A percentile compares a stretch with the other conserved stretches of the same genome.
These are phyloP conservation scores for Mesocricetus auratus DNA, from an alignment of 2,113 vertebrate species.

Conservation along the genomic window DNA sequence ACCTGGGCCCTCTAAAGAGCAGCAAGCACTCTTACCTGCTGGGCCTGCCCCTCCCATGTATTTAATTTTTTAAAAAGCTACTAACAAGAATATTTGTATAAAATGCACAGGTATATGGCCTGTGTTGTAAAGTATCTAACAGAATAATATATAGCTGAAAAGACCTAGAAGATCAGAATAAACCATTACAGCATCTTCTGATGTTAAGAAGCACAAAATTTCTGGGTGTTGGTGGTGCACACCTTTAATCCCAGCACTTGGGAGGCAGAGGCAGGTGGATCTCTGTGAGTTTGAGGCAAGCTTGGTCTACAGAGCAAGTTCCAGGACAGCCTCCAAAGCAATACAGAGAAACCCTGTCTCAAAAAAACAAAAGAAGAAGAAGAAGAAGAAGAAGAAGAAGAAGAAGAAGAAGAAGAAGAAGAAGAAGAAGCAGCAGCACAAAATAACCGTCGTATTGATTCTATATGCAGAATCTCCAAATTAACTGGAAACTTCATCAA, in stretches of 20 bases:
- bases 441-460: background rate
- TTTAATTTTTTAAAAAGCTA: background rate
- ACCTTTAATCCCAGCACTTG: too few species aligned
- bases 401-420: too few species aligned
- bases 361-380: too few species aligned
- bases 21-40: background rate
- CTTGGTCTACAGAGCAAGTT: too few species aligned
- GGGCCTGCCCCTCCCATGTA: background rate
- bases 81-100: background rate
- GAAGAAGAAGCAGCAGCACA: too few species aligned
- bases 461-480: background rate
- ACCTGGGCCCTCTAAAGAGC: background rate
- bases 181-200: background rate
- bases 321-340: too few species aligned
- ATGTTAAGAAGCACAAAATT: background rate
- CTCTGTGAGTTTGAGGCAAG: too few species aligned
- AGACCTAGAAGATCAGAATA: constrained; percentile 21
- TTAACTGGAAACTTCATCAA: background rate
- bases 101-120: background rate
- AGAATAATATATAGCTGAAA: background rate
- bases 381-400: too few species aligned
- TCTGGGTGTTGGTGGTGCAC: too few species aligned
- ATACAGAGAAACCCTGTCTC: too few species aligned
- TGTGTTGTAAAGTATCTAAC: background rate
- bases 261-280: too few species aligned